Base-by-base conservation (phyloP, 53 echinoderm and acorn worm species). In the Paelopatides confundens region DNA sequence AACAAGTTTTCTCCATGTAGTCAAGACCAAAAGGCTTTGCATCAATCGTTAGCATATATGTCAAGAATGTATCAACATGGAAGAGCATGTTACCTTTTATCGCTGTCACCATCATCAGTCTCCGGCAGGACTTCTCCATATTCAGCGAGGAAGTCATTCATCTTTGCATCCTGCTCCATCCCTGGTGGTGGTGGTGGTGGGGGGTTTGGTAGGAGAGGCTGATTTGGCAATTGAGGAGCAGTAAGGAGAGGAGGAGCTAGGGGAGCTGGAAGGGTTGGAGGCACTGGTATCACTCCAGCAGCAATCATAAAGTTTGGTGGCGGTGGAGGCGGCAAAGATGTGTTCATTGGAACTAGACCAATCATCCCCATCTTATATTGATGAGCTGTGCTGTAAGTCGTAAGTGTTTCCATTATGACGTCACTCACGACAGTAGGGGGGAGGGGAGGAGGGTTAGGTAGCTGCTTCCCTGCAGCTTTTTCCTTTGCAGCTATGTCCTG, bases 301-400 rank as follows among this genome's bases (percentile, higher is more conserved):
- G 49, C 50, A n/a, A 76, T 36, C 48, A 48, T 64, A 6, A 40
- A 65, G 27, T 26, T n/a, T 28, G 84, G 84, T 13, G 84, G 64
- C 12, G 84, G 63, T 33, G 84, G 84, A 14, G 84, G 84, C 17
- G 63, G 84, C 84, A 84, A 31, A 12, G 66, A 84, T 17, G 84
- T 65, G 39, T 65, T 84, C n/a, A 84, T 37, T 28, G 32, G 31
- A 6, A 14, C 53, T 5, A 62, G 35, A 63, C 35, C 30, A 21
- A 27, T 30, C 9, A 33, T 26, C 15, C 10, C 52, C 43, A 31
- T 47, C 33, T 50, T 52, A 31, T 79, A 79, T 14, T 50, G 79
- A 53, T 79, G 79, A 31, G 79, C 79, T 30, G 51, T 52, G 53
- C 79, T 79, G 79, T 79, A 79, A 18, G 33, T 33, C 1, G 13